phyloP scores from a whole-genome alignment of 2,113 vertebrate species.

The Eclectus roratus region DNA sequence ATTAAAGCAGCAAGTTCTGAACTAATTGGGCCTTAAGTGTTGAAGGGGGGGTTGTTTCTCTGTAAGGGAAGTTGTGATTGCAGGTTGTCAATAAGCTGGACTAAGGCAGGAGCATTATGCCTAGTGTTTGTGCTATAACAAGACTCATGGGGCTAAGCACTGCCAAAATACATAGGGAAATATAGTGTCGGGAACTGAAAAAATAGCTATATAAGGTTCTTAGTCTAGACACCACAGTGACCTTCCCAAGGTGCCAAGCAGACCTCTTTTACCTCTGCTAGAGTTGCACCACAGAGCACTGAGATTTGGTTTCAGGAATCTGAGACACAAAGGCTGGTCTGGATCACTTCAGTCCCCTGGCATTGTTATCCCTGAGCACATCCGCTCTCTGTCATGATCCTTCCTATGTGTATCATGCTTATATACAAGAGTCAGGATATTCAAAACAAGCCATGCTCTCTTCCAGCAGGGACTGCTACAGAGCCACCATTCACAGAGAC shows the following conservation, averaged over 20 bases:
- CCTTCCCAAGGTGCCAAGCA: neutral
- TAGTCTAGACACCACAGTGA: neutral
- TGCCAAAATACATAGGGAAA: neutral
- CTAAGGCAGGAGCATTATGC: neutral
- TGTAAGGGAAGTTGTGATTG: neutral
- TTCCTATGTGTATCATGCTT: neutral
- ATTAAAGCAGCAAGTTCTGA: neutral
- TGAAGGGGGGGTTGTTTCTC: neutral
- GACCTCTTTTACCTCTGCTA: neutral
- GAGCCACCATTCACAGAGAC: neutral
- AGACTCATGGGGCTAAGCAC: neutral
- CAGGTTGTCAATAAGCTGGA: neutral
- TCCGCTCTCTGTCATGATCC: too few relatives aligned
- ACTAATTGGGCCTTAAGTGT: neutral
- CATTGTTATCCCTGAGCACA: neutral
- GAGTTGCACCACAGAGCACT: neutral
- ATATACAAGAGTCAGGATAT: neutral
- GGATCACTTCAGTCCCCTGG: neutral
- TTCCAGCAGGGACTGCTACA: neutral
- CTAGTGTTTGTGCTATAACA: neutral
- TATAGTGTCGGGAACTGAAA: neutral
- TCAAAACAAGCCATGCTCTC: neutral
- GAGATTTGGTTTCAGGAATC: neutral
- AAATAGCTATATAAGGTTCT: neutral
- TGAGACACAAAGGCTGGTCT: neutral